These are phyloP conservation scores for Brachionus plicatilis DNA, from an alignment of 1,140 invertebrate species.

Conservation along the genomic window DNA sequence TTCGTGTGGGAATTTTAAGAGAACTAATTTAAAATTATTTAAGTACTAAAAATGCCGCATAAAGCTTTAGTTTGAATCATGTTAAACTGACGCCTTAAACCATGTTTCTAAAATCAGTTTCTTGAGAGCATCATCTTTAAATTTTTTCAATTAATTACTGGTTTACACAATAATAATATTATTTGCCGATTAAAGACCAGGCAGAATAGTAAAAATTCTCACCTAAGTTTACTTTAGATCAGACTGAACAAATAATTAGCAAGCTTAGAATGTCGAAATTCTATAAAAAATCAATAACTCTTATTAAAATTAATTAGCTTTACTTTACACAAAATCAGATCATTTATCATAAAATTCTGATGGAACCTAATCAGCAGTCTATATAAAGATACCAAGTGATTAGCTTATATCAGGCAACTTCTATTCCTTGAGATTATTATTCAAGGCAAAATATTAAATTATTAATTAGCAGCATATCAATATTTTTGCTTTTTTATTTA, in stretches of 20 bases:
- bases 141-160: background rate
- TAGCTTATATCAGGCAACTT: background rate
- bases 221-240: background rate
- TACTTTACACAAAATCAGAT: background rate
- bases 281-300: conserved; percentile 24
- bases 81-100: too few relatives aligned
- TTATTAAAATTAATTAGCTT: conserved; percentile 31
- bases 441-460: background rate
- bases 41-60: too few relatives aligned
- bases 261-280: conserved; percentile 26
- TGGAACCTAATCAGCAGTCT: background rate
- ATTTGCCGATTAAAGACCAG: background rate
- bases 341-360: background rate
- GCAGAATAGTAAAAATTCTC: background rate
- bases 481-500: background rate
- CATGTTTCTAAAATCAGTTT: too few relatives aligned
- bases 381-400: background rate
- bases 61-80: too few relatives aligned
- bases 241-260: conserved; percentile 2
- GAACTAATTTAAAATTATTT: too few relatives aligned
- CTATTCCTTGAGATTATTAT: background rate
- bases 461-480: background rate
- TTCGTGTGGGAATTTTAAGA: too few relatives aligned
- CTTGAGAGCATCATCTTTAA: too few relatives aligned
- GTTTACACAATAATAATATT: background rate